phyloP scores from a whole-genome alignment of 2,113 vertebrate species.

The Calidris pugnax region DNA sequence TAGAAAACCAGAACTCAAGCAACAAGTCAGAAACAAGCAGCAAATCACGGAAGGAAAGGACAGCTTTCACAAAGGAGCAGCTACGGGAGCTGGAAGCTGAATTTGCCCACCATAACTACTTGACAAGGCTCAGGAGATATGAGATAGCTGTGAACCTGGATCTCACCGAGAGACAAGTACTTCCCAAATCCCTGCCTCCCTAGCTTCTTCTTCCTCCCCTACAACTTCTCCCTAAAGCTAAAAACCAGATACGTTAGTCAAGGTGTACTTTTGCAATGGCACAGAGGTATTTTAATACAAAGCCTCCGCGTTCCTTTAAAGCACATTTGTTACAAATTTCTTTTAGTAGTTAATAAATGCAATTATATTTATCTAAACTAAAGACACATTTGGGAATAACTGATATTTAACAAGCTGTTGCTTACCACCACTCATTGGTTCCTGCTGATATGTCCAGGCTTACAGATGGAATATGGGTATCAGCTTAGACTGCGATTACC shows the following conservation, averaged over 20 bases:
- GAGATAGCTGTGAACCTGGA: slow-evolving; percentile 98
- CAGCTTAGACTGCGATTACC: not conserved
- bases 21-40: slow-evolving; percentile 82
- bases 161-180: slow-evolving; percentile 95
- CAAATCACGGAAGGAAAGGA: slow-evolving; percentile 92
- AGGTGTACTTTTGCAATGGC: not conserved
- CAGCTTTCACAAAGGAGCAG: slow-evolving; percentile 96
- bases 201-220: not conserved
- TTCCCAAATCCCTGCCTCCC: not conserved
- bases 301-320: not conserved
- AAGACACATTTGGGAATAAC: not conserved
- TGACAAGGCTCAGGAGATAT: slow-evolving; percentile 93
- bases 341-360: not conserved
- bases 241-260: not conserved
- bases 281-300: not conserved
- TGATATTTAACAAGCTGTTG: not conserved
- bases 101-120: slow-evolving; percentile 96
- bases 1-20: slow-evolving; percentile 80
- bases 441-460: not conserved
- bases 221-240: not conserved
- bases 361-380: not conserved
- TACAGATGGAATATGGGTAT: not conserved
- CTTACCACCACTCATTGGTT: not conserved
- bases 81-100: slow-evolving; percentile 92
- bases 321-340: not conserved